Base-by-base conservation (phyloP, 2,113 vertebrate species). In the Leptobrachium ailaonicum region DNA sequence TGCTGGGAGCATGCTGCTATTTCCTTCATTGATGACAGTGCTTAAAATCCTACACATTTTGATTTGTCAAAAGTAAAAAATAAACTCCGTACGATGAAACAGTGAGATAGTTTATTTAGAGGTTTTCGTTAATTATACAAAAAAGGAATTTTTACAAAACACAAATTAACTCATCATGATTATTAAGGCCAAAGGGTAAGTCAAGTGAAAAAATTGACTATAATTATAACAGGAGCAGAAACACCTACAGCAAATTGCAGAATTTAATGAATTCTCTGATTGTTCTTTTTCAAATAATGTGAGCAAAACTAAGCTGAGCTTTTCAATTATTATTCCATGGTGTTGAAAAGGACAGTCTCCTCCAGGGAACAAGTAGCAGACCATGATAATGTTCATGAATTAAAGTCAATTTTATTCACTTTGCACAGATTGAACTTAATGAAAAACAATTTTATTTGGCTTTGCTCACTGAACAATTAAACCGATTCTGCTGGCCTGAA, bases 131-230 rank as follows among this genome's bases (percentile, higher is more conserved):
- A 32, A 32, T 32, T 32, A 32, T 32, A 32, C 20, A 32, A 32
- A 32, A 32, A 32, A 32, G 20, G 20, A 32, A 32, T 32, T 32
- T 32, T 32, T 32, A 54, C 11, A 54, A 54, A 54, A 8, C 50
- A 54, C 10, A 58, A 69, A 77, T 70, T 45, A 77, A 60, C n/a
- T 77, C 66, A 58, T 44, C 63, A 54, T 56, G 43, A 77, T 70
- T 40, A 40, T 78, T 71, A 78, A 71, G 66, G 54, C 66, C 40
- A 63, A 32, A 77, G 56, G 9, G 58, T 74, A 43, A 42, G 53
- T 80, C 71, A 80, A 80, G 56, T 60, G 62, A 68, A 58, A 68
- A 45, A 68, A 66, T 73, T 68, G 67, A 60, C 20, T 67, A 41
- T 9, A 41, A 45, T 13, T 67, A 60, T 47, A 32, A 74, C 54